Evolutionary conservation across 2,113 vertebrate genomes (phyloP).

Genomic region (Microcebus ravelobensis): DNA sequence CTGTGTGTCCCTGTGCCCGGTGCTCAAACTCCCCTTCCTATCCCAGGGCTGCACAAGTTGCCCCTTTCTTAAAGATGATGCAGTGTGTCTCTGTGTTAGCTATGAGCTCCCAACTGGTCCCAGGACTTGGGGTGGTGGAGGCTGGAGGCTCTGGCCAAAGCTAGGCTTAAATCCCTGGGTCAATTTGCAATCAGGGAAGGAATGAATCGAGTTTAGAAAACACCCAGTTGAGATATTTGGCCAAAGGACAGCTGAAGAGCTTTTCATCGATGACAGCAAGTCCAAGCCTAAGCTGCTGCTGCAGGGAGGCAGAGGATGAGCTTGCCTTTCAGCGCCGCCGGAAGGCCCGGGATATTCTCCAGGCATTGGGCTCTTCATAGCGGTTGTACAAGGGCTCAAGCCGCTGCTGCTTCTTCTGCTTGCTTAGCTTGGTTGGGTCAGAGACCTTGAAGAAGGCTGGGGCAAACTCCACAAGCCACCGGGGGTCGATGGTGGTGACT

Average conservation of each 20-base stretch:
- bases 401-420: constrained; percentile 98
- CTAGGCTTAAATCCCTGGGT: not conserved
- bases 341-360: constrained; percentile 97
- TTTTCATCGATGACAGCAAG: not conserved
- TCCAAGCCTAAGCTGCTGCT: not conserved
- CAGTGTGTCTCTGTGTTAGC: not conserved
- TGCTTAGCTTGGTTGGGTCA: constrained; percentile 98
- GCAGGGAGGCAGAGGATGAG: not conserved
- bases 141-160: not conserved
- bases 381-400: constrained; percentile 98
- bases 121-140: not conserved
- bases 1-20: accelerated
- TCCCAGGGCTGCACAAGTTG: not conserved
- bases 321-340: constrained; percentile 87
- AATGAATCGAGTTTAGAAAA: constrained; percentile 42
- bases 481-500: constrained; percentile 98
- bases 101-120: not conserved
- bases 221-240: not conserved
- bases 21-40: not conserved
- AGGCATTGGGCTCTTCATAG: constrained; percentile 98
- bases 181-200: constrained; percentile 15
- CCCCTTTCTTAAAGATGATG: not conserved
- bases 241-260: not conserved
- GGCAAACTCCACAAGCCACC: constrained; percentile 98
- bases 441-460: constrained; percentile 99